phyloP scores from a whole-genome alignment of 37 sponge, comb jelly and placozoan species.

The Oopsacas minuta region DNA sequence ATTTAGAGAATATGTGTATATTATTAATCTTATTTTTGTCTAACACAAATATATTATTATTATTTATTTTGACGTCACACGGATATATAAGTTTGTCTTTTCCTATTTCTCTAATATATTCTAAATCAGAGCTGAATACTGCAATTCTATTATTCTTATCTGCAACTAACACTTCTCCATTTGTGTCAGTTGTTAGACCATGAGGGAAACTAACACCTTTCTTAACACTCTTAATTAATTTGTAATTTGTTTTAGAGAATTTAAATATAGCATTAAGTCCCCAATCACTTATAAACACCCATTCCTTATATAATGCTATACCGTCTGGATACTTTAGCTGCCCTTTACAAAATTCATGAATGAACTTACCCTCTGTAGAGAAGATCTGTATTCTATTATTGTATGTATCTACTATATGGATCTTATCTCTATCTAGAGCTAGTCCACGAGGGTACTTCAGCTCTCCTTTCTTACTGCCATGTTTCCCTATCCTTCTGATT shows the following conservation, averaged over 20 bases:
- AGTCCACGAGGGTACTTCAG: neutral
- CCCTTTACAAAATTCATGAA: neutral
- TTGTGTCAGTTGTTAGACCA: neutral
- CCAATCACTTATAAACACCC: neutral
- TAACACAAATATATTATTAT: neutral
- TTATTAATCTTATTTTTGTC: neutral
- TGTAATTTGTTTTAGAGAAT: neutral
- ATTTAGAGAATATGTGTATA: neutral
- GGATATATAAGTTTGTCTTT: neutral
- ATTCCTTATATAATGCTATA: neutral
- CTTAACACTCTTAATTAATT: neutral
- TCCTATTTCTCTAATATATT: neutral
- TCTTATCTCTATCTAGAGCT: neutral
- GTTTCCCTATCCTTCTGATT: neutral
- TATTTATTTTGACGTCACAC: neutral
- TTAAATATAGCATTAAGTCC: neutral
- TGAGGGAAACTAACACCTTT: neutral
- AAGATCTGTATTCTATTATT: neutral
- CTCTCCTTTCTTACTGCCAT: neutral
- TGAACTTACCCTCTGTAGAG: neutral
- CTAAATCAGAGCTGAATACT: neutral
- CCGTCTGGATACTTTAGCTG: neutral
- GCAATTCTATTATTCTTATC: slow-evolving; percentile 10
- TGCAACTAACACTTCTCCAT: slow-evolving; percentile 4
- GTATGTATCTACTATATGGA: neutral